Percentiles rank a stretch among this genome's conserved stretches.
Evolutionary conservation across 1,140 invertebrate species (phyloP).

Genomic region (Psilanteris sp.): DNA sequence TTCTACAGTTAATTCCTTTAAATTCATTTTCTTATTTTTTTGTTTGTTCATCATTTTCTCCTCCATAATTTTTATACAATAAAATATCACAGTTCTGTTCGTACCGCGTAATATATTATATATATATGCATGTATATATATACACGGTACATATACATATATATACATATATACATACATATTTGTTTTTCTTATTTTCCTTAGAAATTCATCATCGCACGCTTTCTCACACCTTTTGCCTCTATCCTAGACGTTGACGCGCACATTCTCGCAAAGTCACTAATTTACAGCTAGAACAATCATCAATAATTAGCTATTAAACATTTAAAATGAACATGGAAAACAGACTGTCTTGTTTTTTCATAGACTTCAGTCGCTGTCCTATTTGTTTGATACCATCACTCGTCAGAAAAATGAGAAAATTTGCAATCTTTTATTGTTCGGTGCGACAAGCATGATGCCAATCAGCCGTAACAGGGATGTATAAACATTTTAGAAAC

Average conservation of each 20-base stretch:
- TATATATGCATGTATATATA: slow-evolving; percentile 67
- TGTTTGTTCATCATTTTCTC: slow-evolving; percentile 66
- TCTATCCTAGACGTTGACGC: slow-evolving; percentile 17
- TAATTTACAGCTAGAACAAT: slow-evolving; percentile 58
- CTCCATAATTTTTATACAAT: slow-evolving; percentile 77
- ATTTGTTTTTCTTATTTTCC: slow-evolving; percentile 70
- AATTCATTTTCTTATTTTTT: slow-evolving; percentile 66
- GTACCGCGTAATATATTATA: slow-evolving; percentile 77
- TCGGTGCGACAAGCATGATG: neutral
- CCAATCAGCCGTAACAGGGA: slow-evolving; percentile 26
- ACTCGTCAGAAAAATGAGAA: slow-evolving; percentile 25
- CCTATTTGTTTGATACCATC: slow-evolving; percentile 29
- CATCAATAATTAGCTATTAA: slow-evolving; percentile 64
- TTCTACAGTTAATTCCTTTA: slow-evolving; percentile 68
- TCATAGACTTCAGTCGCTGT: slow-evolving; percentile 26
- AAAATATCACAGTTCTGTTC: slow-evolving; percentile 81
- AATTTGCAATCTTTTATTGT: neutral
- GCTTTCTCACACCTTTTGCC: slow-evolving; percentile 25
- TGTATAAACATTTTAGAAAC: slow-evolving; percentile 52
- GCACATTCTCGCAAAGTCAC: slow-evolving; percentile 22
- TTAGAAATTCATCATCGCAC: slow-evolving; percentile 61
- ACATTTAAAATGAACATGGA: slow-evolving; percentile 61
- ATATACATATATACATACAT: slow-evolving; percentile 68
- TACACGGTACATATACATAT: slow-evolving; percentile 66
- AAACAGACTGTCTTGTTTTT: slow-evolving; percentile 39